Base-by-base conservation (phyloP, 2,113 vertebrate genomes). In the Bubalus kerabau region DNA sequence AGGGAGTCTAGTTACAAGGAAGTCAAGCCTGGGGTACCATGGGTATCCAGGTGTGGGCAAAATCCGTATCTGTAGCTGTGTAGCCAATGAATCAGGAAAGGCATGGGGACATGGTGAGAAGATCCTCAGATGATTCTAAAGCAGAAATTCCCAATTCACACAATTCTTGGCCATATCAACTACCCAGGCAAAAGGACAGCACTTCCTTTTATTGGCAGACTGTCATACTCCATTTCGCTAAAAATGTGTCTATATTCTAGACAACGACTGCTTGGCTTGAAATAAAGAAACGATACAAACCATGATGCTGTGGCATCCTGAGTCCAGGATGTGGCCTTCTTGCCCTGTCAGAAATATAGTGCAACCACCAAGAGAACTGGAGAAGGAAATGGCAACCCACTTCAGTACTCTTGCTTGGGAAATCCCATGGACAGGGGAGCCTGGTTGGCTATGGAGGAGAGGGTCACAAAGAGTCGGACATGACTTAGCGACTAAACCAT, bases 231-330 rank as follows among this genome's bases (percentile, higher is more conserved):
- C 76, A 67, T 32, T 94, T 91, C 10, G 21, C 46, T 71, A 90
- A 94, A 92, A 92, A 59, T 64, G n/a, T 94, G 43, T 78, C 48
- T 94, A 9, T 87, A 67, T 67, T 93, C 81, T 87, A 93, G 62
- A 64, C 6, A 94, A 59, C 59, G 50, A 43, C 19, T 48, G 24
- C 52, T 89, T 56, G 59, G 24, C 40, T 57, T 71, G 50, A 71
- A 94, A 87, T 56, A 50, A 94, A 92, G 23, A 40, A 83, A 81
- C 5, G 28, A 71, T 74, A 87, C 84, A 76, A 59, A 74, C 12
- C 64, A 56, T 12, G 21, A 56, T 14, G 15, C 81, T 30, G 10
- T 40, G 60, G 60, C 48, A 15, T 26, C n/a, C 67, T 50, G 46
- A 40, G 17, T 80, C 30, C 26, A 46, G 40, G 14, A 56, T 21